Evolutionary conservation across 2,888 invertebrate species (phyloP).

Genomic region (Thecophora atra): DNA sequence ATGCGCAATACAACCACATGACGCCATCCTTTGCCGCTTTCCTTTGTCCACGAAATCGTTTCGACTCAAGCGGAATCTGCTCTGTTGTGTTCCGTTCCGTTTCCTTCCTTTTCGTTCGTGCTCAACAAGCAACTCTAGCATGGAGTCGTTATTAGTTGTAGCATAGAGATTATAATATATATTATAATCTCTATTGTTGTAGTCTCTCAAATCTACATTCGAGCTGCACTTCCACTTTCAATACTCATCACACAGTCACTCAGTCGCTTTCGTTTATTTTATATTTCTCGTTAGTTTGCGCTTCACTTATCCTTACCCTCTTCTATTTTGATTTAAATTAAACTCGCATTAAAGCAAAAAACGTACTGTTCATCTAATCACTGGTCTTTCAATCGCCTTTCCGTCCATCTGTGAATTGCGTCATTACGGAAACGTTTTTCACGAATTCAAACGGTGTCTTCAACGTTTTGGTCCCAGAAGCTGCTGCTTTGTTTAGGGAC

Average conservation of each 20-base stretch:
- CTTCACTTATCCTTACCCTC: too few species aligned
- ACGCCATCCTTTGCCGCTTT: background rate
- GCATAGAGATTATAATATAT: too few species aligned
- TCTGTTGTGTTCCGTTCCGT: background rate
- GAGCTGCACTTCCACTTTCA: conserved; percentile 13
- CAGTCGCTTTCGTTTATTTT: too few species aligned
- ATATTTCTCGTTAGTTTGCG: too few species aligned
- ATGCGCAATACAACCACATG: conserved; percentile 32
- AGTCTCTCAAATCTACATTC: background rate
- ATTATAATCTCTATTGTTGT: too few species aligned
- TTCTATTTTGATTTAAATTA: background rate
- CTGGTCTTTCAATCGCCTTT: too few species aligned
- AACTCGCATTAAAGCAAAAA: background rate
- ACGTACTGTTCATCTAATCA: background rate
- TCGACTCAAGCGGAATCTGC: background rate
- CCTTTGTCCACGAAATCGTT: background rate
- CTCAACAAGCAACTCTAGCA: conserved; percentile 3
- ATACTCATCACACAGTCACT: background rate
- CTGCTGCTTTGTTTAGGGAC: background rate
- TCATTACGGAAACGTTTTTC: background rate
- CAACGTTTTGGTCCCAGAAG: too few species aligned
- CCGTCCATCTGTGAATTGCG: conserved; percentile 4
- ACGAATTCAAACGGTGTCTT: too few species aligned
- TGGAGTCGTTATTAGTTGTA: background rate
- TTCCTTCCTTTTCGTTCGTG: too few species aligned